Evolutionary conservation across 2,888 invertebrate genomes (phyloP), one percentile per base, ranked within the genome.

Genomic region (Teleiodes luculella): DNA sequence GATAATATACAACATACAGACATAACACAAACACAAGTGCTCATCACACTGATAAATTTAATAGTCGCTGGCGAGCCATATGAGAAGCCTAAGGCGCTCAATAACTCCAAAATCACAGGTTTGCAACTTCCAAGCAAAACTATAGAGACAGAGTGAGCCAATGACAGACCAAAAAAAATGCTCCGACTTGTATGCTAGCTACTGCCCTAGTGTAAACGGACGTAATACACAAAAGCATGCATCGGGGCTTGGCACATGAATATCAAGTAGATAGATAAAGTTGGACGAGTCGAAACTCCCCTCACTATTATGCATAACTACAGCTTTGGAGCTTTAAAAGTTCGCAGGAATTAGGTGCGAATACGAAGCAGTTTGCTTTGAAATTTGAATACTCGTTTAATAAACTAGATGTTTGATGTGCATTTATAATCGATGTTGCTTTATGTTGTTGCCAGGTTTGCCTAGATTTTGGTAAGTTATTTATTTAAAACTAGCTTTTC

Each of bases 211-310:
- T 41, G 30, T 45, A 36, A 54, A 54, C 50, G 16, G 20, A 18
- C 50, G 8, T 16, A 24, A 50, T 36, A 35, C 11, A 54, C 45
- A 28, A 31, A 46, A 20, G 16, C 35, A 30, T 18, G 46, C 55
- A 46, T 51, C 41, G 48, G 16, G 41, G 31, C 55, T 47, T 31
- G 13, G 28, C 16, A 49, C 56, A 37, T 48, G 56, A 56, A 56
- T 56, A 56, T 45, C 56, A 56, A 56, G 43, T 49, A 52, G 52
- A 49, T 33, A 53, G 52, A 52, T 49, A 45, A 52, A 56, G 52
- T 56, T 56, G 43, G 35, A 55, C 11, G 41, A 41, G 39, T 14
- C 13, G 20, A 3, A 1, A 7, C 28, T 20, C 7, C 18, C 31
- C 18, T 18, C 43, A 31, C 18, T 45, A 52, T 30, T 30, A 31